phyloP scores from a whole-genome alignment of 2,113 vertebrate genomes.

The Herpailurus yagouaroundi region DNA sequence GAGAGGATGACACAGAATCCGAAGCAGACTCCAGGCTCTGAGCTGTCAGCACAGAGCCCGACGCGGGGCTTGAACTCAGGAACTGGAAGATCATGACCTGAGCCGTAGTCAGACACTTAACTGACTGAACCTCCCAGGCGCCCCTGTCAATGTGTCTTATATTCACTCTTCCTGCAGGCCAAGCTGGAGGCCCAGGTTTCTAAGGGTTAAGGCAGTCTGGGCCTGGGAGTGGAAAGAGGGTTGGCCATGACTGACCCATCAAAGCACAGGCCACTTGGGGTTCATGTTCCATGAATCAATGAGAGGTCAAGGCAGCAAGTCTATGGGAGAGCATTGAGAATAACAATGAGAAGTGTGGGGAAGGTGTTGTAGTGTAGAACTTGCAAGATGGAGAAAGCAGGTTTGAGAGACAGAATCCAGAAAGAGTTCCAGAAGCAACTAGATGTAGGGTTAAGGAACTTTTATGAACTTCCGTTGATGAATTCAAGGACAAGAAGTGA shows the following conservation, averaged over 20 bases:
- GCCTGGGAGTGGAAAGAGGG: background rate
- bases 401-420: background rate
- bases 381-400: background rate
- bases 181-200: background rate
- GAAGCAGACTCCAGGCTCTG: too few relatives aligned
- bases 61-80: too few relatives aligned
- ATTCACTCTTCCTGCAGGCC: background rate
- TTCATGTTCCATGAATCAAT: background rate
- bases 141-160: background rate
- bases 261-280: background rate
- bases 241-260: background rate
- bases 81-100: too few relatives aligned
- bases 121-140: too few relatives aligned
- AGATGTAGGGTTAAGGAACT: background rate
- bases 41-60: too few relatives aligned
- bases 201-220: background rate
- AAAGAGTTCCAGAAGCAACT: background rate
- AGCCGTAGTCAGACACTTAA: too few relatives aligned
- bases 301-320: background rate
- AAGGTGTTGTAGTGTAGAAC: background rate
- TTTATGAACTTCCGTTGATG: background rate
- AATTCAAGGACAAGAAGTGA: background rate
- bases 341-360: background rate
- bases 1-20: too few relatives aligned
- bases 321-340: background rate